Conservation (phyloP, 2,797 vertebrate species). For the Alfaro cultratus region DNA sequence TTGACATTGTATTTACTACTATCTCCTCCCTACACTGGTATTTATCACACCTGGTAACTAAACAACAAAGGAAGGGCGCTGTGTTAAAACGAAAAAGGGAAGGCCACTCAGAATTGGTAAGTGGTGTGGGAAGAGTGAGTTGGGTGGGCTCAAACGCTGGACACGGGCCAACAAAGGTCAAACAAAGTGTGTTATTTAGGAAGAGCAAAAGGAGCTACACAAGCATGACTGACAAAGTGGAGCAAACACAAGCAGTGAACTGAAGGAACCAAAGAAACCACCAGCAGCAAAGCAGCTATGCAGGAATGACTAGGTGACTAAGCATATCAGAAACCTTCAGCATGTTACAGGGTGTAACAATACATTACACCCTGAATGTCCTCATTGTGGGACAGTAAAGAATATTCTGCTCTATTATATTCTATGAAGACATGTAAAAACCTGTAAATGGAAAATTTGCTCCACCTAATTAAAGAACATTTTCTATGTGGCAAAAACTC, state of each 20-base stretch:
- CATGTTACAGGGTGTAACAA: neutral
- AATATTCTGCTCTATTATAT: neutral
- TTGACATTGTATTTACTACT: neutral
- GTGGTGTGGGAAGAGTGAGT: neutral
- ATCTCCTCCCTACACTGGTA: neutral
- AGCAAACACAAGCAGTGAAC: neutral
- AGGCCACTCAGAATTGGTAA: neutral
- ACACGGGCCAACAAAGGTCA: neutral
- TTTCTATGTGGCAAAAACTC: neutral
- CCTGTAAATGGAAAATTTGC: neutral
- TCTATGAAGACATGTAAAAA: neutral
- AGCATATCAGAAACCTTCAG: neutral
- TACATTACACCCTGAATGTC: neutral
- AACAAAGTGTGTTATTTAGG: constrained; percentile 4
- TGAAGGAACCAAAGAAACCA: constrained; percentile 1
- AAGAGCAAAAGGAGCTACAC: neutral
- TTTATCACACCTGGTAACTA: neutral
- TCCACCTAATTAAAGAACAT: neutral
- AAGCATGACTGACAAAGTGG: neutral
- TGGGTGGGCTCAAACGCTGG: neutral
- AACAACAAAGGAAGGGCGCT: neutral
- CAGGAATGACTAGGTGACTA: neutral
- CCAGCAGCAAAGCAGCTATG: neutral
- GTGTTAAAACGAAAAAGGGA: neutral
- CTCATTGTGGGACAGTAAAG: neutral